Base-by-base conservation (phyloP, 2,113 vertebrate genomes). In the Himantopus leucocephalus region DNA sequence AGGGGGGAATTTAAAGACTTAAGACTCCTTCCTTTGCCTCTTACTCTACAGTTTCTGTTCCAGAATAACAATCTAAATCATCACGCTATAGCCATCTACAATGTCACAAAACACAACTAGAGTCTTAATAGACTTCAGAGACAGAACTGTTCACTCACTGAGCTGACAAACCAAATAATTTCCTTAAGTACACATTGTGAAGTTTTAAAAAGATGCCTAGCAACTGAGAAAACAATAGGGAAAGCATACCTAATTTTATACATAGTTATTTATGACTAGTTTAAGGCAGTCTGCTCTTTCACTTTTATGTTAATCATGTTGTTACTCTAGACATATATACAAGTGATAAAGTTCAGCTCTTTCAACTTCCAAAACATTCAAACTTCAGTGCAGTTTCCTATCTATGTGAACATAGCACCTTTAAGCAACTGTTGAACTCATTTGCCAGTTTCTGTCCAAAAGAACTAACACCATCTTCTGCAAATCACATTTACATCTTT, bases 401-500 rank as follows among this genome's bases (percentile, higher is more conserved):
- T n/a, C 80, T 39, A 77, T 1, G 2, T 10, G 37, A 77, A 71
- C 32, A 53, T 1, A 50, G 74, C 23, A 81, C 64, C 58, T 90
- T 67, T 60, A 92, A 84, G 24, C 18, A 81, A 50, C 70, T 85
- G 82, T 0, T 48, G 64, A 72, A 89, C 58, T 72, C 47, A 63
- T 81, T 30, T 81, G 60, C 18, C 60, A 92, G 71, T 74, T 87
- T 68, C 84, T 90, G 37, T 39, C 55, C 84, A 58, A 72, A 87
- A 56, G 43, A 96, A 85, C 62, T 85, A 75, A 71, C 37, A 67
- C 6, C 34, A 77, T 52, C 15, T 82, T 93, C 84, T 58, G 50
- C 59, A 71, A 84, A 76, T 81, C 63, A 63, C 20, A 13, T n/a
- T 77, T 63, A 67, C n/a, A 55, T 74, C 79, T 86, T 64, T 14